phyloP scores from a whole-genome alignment of 2,113 vertebrate genomes.

The Pseudonaja textilis region DNA sequence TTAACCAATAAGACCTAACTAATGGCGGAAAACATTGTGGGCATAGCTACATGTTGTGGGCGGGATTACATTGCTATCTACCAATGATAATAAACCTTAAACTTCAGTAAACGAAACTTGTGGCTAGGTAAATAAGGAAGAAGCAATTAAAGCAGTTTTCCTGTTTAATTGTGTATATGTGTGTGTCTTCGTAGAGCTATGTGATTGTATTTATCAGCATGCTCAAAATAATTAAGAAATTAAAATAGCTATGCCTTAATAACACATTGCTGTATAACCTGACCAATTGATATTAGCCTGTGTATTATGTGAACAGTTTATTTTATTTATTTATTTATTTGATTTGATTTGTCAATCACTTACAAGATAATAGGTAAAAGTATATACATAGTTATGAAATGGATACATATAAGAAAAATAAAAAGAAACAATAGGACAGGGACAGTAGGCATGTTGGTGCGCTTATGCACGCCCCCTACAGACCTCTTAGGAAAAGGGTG shows the following conservation, averaged over 20 bases:
- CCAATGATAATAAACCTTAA: background rate
- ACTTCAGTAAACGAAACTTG: background rate
- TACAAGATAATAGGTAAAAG: no score
- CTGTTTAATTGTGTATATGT: background rate
- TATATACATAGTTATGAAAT: no score
- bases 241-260: background rate
- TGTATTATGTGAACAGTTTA: background rate
- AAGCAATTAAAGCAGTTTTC: background rate
- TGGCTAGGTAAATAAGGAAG: background rate
- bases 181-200: background rate
- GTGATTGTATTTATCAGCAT: background rate
- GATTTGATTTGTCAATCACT: no score
- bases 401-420: no score
- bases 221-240: background rate
- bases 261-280: background rate
- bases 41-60: background rate
- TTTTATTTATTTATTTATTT: no score
- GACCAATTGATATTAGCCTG: background rate
- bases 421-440: no score
- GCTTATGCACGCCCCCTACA: no score
- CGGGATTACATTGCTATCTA: background rate
- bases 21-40: background rate
- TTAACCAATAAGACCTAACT: constrained; percentile 39
- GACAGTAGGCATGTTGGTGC: no score
- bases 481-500: no score